Conservation (phyloP, 2,888 invertebrate genomes). For the Pediacus dermestoides region DNA sequence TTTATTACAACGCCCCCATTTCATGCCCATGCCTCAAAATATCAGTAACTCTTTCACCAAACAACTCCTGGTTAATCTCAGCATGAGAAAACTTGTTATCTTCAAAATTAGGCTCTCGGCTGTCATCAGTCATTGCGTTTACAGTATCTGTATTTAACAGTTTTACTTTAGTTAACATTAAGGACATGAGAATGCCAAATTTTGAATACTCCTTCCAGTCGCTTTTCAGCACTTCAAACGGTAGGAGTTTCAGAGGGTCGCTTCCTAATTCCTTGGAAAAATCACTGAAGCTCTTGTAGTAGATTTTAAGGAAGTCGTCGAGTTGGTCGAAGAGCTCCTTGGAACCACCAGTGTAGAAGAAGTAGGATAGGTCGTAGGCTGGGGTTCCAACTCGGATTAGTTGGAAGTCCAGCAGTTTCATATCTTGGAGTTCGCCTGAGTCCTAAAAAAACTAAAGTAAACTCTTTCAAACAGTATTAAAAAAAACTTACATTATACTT, state of each 20-base stretch:
- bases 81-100: too few species aligned
- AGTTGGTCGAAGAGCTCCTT: conserved; percentile 34
- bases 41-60: too few species aligned
- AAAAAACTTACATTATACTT: conserved; percentile 17
- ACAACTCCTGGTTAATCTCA: too few species aligned
- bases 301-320: conserved; percentile 36
- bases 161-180: too few species aligned
- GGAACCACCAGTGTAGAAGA: conserved; percentile 38
- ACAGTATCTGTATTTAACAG: too few species aligned
- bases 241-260: conserved; percentile 34
- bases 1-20: too few species aligned
- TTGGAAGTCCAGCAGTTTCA: conserved; percentile 6
- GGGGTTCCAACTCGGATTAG: conserved; percentile 25
- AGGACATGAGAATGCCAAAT: too few species aligned
- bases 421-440: not conserved
- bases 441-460: conserved; percentile 1
- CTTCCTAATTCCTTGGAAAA: conserved; percentile 30
- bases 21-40: too few species aligned
- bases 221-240: conserved; percentile 29
- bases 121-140: too few species aligned
- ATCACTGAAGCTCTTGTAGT: conserved; percentile 35
- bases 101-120: too few species aligned
- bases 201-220: conserved; percentile 29
- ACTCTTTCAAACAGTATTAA: not conserved
- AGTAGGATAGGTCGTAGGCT: conserved; percentile 40